A percentile compares a stretch with the other conserved stretches of the same genome.
Evolutionary conservation across 1,140 invertebrate species (phyloP).

Genomic region (Homarus americanus): DNA sequence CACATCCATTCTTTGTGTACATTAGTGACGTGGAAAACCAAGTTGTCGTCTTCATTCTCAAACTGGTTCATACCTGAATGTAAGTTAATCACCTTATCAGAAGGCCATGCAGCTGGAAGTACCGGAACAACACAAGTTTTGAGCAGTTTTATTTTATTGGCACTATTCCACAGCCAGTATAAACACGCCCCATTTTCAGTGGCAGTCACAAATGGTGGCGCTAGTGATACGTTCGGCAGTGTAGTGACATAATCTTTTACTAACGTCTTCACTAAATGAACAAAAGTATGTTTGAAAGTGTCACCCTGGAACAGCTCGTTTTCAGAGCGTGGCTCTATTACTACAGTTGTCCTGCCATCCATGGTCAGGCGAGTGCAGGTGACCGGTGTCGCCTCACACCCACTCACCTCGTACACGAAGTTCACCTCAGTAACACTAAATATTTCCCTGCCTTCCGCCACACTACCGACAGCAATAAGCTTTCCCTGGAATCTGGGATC

Average conservation of each 20-base stretch:
- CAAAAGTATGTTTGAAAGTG: not conserved
- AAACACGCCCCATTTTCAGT: not conserved
- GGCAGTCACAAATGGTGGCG: not conserved
- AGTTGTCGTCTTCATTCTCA: not conserved
- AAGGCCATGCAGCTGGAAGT: not conserved
- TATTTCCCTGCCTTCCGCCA: not conserved
- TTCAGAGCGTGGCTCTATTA: not conserved
- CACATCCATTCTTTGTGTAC: not conserved
- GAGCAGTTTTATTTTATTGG: not conserved
- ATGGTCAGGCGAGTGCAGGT: not conserved
- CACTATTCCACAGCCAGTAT: not conserved
- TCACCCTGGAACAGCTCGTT: not conserved
- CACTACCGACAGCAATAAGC: not conserved
- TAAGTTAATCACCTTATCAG: not conserved
- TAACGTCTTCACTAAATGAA: not conserved
- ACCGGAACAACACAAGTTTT: not conserved
- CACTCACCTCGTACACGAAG: not conserved
- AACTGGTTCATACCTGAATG: not conserved
- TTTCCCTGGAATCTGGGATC: slow-evolving; percentile 7
- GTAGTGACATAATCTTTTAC: not conserved
- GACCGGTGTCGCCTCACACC: too few relatives aligned
- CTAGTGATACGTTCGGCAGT: not conserved
- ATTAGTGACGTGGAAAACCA: not conserved
- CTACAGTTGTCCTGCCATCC: not conserved
- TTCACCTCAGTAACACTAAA: not conserved